Percentiles rank a stretch among this genome's conserved stretches.
These are phyloP conservation scores for Nyctibius bracteatus DNA, from an alignment of 2,113 vertebrate genomes.

Conservation along the genomic window DNA sequence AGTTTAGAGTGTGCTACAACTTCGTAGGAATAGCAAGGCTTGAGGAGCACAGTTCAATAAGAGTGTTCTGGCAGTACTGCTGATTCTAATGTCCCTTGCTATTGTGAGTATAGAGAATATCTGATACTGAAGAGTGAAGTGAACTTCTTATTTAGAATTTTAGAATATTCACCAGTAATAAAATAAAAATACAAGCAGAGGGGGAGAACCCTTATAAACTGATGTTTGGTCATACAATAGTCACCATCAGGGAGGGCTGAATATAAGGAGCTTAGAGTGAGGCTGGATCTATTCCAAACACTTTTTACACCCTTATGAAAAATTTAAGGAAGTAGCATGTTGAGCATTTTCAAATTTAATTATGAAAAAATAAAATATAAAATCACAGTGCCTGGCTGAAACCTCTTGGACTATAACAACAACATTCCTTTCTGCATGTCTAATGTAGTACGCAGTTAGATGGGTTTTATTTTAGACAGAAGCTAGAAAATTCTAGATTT, in stretches of 20 bases:
- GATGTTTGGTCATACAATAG: neutral
- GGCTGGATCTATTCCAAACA: constrained; percentile 13
- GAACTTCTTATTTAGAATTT: neutral
- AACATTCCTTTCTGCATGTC: neutral
- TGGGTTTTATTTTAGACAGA: neutral
- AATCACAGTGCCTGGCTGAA: constrained; percentile 3
- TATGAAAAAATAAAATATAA: neutral
- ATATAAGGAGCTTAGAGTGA: constrained; percentile 14
- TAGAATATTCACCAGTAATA: neutral
- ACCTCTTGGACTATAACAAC: neutral
- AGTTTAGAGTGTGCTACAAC: neutral
- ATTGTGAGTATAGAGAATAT: neutral
- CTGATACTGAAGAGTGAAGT: neutral
- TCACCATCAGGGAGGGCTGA: neutral
- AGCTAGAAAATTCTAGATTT: neutral
- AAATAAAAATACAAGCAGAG: neutral
- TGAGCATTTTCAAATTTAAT: neutral
- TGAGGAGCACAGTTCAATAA: neutral
- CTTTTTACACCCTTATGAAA: constrained; percentile 18
- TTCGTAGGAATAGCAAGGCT: constrained; percentile 5
- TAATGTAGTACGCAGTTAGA: neutral
- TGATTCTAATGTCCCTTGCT: neutral
- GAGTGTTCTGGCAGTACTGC: neutral
- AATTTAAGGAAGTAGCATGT: neutral
- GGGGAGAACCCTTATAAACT: neutral